phyloP scores from a whole-genome alignment of 2,797 vertebrate species.

The Anabacerthia variegaticeps region DNA sequence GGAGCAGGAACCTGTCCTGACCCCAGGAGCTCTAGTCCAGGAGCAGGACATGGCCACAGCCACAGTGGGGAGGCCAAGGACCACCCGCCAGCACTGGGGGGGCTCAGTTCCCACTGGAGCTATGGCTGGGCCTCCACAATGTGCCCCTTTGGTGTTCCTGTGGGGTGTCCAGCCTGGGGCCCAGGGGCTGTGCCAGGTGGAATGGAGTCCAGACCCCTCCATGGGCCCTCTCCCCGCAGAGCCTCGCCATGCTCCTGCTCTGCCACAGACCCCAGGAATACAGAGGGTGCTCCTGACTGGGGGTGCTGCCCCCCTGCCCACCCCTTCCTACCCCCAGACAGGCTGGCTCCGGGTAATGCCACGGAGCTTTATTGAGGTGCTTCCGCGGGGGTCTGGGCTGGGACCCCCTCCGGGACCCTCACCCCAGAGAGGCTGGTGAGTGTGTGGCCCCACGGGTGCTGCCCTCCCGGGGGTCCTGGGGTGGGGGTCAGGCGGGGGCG shows the following conservation, averaged over 20 bases:
- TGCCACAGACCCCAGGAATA: accelerated
- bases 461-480: background rate
- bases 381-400: background rate
- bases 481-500: background rate
- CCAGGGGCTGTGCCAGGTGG: background rate
- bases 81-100: accelerated
- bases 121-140: accelerated
- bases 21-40: accelerated
- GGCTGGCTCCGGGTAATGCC: background rate
- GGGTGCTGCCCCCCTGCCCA: background rate
- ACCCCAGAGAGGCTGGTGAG: slow-evolving; percentile 52
- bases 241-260: accelerated
- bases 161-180: accelerated
- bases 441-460: background rate
- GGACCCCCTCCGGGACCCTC: background rate
- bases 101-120: background rate
- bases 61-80: accelerated
- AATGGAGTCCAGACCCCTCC: background rate
- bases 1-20: background rate
- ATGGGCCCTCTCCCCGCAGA: background rate
- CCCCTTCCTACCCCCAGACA: background rate
- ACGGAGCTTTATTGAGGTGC: slow-evolving; percentile 52
- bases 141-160: too few relatives aligned
- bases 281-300: background rate
- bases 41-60: background rate